Percentiles rank a stretch among this genome's conserved stretches.
phyloP scores from a whole-genome alignment of 2,797 vertebrate species.

The Limosa lapponica region DNA sequence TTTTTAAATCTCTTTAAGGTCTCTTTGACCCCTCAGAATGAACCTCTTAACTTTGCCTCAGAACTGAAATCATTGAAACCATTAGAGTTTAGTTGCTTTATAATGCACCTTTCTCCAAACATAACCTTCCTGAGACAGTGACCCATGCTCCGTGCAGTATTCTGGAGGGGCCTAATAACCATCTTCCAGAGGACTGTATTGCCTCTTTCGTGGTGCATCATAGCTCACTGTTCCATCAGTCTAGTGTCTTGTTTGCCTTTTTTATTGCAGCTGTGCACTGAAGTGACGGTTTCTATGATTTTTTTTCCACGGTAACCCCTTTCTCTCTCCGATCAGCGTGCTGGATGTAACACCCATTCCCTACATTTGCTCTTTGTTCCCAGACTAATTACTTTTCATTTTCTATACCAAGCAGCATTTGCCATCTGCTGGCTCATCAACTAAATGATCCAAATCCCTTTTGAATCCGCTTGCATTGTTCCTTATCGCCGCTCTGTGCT shows the following conservation, averaged over 20 bases:
- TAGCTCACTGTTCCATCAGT: background rate
- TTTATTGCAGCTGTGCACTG: slow-evolving; percentile 67
- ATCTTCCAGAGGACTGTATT: slow-evolving; percentile 25
- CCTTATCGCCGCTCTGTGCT: background rate
- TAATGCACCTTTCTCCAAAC: slow-evolving; percentile 39
- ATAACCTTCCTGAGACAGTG: slow-evolving; percentile 52
- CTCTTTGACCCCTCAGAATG: slow-evolving; percentile 8
- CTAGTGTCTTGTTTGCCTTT: slow-evolving; percentile 62
- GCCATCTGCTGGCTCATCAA: slow-evolving; percentile 61
- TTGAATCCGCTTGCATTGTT: slow-evolving; percentile 11
- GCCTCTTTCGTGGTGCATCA: slow-evolving; percentile 13
- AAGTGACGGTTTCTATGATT: slow-evolving; percentile 12
- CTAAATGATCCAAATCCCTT: slow-evolving; percentile 57
- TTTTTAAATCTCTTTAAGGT: slow-evolving; percentile 14
- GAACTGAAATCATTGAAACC: background rate
- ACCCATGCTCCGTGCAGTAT: background rate
- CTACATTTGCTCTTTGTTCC: slow-evolving; percentile 52
- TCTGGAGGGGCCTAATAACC: slow-evolving; percentile 34
- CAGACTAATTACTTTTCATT: slow-evolving; percentile 53
- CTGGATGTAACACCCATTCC: background rate
- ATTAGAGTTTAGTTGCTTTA: slow-evolving; percentile 18
- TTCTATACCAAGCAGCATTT: slow-evolving; percentile 44
- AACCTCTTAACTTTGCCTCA: slow-evolving; percentile 11
- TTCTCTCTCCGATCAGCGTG: background rate
- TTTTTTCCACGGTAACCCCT: slow-evolving; percentile 18